phyloP scores from a whole-genome alignment of 2,113 vertebrate genomes.

The Elanus axillaris region DNA sequence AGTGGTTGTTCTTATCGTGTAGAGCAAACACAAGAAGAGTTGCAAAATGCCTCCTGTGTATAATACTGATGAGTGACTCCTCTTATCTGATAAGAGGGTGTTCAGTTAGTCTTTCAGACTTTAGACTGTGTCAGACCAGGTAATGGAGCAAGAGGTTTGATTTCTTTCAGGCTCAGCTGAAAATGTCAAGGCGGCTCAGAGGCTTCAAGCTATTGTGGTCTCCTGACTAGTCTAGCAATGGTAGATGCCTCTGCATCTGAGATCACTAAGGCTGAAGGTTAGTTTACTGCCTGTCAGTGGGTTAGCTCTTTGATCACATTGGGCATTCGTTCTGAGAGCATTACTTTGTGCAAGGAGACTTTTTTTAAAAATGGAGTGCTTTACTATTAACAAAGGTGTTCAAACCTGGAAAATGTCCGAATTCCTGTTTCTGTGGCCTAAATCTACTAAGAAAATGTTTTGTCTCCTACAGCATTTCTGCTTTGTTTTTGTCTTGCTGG shows the following conservation, averaged over 20 bases:
- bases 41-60: neutral
- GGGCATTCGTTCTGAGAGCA: neutral
- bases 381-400: neutral
- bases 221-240: neutral
- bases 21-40: neutral
- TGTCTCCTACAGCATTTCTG: neutral
- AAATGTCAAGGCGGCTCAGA: neutral
- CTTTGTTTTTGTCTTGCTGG: neutral
- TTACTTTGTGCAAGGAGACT: rapidly evolving
- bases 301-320: neutral
- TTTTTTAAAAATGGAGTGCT: neutral
- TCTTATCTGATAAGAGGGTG: neutral
- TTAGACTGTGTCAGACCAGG: neutral
- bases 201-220: neutral
- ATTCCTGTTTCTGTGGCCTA: neutral
- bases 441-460: neutral
- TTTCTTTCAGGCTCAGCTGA: neutral
- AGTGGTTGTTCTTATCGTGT: neutral
- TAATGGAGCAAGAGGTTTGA: neutral
- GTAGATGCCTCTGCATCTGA: neutral
- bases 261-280: neutral
- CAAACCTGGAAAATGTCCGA: neutral
- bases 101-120: neutral
- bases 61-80: neutral
- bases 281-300: neutral